A percentile compares a stretch with the other conserved stretches of the same genome.
These are phyloP conservation scores for Oreochromis spilurus DNA, from an alignment of 2,113 vertebrate species.

Conservation along the genomic window DNA sequence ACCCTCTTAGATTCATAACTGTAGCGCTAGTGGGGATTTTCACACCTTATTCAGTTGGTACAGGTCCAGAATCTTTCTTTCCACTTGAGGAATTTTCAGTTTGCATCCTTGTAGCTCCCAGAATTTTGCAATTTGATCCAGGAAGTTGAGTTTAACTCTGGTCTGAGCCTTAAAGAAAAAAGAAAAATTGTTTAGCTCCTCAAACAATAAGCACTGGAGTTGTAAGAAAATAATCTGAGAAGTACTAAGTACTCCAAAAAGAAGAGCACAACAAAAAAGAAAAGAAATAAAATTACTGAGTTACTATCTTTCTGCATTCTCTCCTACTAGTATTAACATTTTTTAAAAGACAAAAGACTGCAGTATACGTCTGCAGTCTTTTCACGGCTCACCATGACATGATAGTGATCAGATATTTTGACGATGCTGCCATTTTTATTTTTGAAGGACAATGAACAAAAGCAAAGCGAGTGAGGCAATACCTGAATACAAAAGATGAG, in stretches of 20 bases:
- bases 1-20: neutral
- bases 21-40: neutral
- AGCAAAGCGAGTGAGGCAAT: neutral
- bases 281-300: neutral
- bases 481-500: neutral
- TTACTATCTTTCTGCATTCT: neutral
- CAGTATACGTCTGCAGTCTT: neutral
- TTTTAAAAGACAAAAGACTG: neutral
- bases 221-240: neutral
- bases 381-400: neutral
- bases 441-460: neutral
- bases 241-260: neutral
- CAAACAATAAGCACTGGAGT: neutral
- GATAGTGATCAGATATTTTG: neutral
- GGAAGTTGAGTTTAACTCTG: constrained; percentile 94
- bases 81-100: constrained; percentile 95
- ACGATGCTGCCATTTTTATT: neutral
- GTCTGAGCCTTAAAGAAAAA: constrained; percentile 85
- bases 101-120: constrained; percentile 98
- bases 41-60: constrained; percentile 91
- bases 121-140: constrained; percentile 98
- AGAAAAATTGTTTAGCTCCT: neutral
- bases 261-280: neutral
- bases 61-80: constrained; percentile 94
- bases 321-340: neutral